phyloP scores from a whole-genome alignment of 1,140 invertebrate genomes.

The Euwallacea similis region DNA sequence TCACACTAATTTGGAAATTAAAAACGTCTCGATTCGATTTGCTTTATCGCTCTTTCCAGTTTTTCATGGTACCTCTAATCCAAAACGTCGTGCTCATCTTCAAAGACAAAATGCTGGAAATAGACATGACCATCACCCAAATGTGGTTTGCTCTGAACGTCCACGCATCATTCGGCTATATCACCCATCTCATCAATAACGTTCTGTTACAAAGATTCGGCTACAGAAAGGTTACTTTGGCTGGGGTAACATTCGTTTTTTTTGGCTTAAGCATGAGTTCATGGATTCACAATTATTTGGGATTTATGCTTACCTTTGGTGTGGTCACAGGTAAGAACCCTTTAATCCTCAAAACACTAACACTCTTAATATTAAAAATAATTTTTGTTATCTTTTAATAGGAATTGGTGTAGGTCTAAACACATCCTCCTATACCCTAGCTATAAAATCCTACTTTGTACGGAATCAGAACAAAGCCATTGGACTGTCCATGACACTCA shows the following conservation, averaged over 20 bases:
- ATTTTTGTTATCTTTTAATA: slow-evolving; percentile 42
- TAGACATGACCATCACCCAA: slow-evolving; percentile 64
- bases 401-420: slow-evolving; percentile 63
- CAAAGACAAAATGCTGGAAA: slow-evolving; percentile 60
- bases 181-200: slow-evolving; percentile 65
- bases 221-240: slow-evolving; percentile 64
- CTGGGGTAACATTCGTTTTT: slow-evolving; percentile 59
- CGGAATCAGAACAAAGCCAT: slow-evolving; percentile 54
- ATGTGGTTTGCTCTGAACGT: slow-evolving; percentile 68
- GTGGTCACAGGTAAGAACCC: slow-evolving; percentile 60
- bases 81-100: slow-evolving; percentile 70
- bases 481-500: slow-evolving; percentile 54
- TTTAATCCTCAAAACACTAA: not conserved
- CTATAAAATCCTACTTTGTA: slow-evolving; percentile 57
- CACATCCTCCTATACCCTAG: slow-evolving; percentile 60
- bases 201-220: slow-evolving; percentile 66
- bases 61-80: slow-evolving; percentile 62
- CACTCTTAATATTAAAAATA: not conserved
- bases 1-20: too few species aligned
- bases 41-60: slow-evolving; percentile 50
- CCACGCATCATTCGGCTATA: slow-evolving; percentile 63
- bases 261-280: slow-evolving; percentile 59
- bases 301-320: slow-evolving; percentile 65
- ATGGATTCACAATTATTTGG: slow-evolving; percentile 60
- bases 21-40: too few species aligned